Conservation (phyloP, 53 echinoderm and acorn worm genomes). For the Apostichopus leukothele region DNA sequence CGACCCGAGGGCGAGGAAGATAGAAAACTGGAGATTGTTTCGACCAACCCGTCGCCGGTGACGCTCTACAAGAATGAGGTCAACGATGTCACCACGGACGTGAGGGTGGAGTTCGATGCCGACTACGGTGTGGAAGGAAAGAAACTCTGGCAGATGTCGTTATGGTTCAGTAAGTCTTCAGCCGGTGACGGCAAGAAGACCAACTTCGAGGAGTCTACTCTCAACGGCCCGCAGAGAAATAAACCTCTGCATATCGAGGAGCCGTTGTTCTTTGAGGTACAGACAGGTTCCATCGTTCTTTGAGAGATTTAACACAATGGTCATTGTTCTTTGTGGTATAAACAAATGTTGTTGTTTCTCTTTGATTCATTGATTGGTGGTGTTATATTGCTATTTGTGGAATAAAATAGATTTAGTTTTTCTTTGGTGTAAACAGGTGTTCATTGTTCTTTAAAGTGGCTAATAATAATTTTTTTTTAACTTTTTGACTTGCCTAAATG, state of each 20-base stretch:
- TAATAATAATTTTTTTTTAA: too few relatives aligned
- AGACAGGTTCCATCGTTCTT: too few relatives aligned
- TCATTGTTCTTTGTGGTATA: too few relatives aligned
- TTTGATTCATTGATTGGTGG: too few relatives aligned
- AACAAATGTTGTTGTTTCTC: too few relatives aligned
- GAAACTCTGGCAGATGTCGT: constrained; percentile 42
- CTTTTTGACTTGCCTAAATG: too few relatives aligned
- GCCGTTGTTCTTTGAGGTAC: constrained; percentile 16
- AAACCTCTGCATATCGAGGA: constrained; percentile 19
- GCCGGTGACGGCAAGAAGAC: constrained; percentile 25
- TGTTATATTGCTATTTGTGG: too few relatives aligned
- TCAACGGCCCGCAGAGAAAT: neutral
- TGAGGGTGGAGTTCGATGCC: constrained; percentile 12
- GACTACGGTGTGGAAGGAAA: constrained; percentile 26
- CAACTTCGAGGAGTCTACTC: constrained; percentile 20
- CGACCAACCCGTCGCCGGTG: constrained; percentile 15
- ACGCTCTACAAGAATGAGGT: constrained; percentile 16
- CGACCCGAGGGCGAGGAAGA: neutral
- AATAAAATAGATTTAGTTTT: too few relatives aligned
- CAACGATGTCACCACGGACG: constrained; percentile 23
- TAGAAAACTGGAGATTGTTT: constrained; percentile 8
- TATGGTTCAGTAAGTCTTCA: constrained; percentile 37
- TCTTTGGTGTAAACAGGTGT: too few relatives aligned
- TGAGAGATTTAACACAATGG: too few relatives aligned
- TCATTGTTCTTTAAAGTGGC: too few relatives aligned